phyloP scores from a whole-genome alignment of 2,797 vertebrate species.

The Nasua narica region DNA sequence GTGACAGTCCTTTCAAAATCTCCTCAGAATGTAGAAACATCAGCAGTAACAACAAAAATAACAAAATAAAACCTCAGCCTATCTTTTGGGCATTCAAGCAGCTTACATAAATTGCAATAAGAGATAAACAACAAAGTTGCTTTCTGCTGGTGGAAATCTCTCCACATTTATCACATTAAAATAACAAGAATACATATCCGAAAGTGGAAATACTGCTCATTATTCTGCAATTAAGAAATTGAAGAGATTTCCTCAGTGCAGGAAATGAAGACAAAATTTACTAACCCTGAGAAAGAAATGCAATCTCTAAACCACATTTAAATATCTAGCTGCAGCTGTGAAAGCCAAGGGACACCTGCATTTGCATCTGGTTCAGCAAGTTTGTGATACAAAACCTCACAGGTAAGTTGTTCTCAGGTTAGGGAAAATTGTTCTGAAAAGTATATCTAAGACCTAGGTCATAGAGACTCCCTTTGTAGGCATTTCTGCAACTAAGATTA shows the following conservation, averaged over 20 bases:
- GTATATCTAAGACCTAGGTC: not conserved
- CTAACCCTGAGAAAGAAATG: slow-evolving; percentile 66
- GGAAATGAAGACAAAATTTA: slow-evolving; percentile 62
- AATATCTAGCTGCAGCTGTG: slow-evolving; percentile 77
- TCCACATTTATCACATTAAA: slow-evolving; percentile 45
- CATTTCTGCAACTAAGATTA: slow-evolving; percentile 12
- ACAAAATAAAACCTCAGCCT: not conserved
- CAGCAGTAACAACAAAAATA: not conserved
- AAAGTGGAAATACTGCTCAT: slow-evolving; percentile 54
- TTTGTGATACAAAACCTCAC: slow-evolving; percentile 60
- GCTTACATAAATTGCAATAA: not conserved
- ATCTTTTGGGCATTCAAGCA: not conserved
- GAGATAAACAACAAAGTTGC: not conserved
- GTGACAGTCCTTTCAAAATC: not conserved
- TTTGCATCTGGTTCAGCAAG: slow-evolving; percentile 79
- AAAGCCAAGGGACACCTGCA: slow-evolving; percentile 73
- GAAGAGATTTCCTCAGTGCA: slow-evolving; percentile 53
- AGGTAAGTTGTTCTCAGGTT: slow-evolving; percentile 64
- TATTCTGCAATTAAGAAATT: slow-evolving; percentile 67
- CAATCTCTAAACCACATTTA: slow-evolving; percentile 70
- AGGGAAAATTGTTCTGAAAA: slow-evolving; percentile 24
- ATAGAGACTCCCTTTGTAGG: not conserved
- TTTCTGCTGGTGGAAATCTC: not conserved
- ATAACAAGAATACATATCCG: slow-evolving; percentile 19
- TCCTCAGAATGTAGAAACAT: not conserved